A percentile compares a stretch with the other conserved stretches of the same genome.
Evolutionary conservation across 2,888 invertebrate genomes (phyloP).

Genomic region (Strigamia maritima): DNA sequence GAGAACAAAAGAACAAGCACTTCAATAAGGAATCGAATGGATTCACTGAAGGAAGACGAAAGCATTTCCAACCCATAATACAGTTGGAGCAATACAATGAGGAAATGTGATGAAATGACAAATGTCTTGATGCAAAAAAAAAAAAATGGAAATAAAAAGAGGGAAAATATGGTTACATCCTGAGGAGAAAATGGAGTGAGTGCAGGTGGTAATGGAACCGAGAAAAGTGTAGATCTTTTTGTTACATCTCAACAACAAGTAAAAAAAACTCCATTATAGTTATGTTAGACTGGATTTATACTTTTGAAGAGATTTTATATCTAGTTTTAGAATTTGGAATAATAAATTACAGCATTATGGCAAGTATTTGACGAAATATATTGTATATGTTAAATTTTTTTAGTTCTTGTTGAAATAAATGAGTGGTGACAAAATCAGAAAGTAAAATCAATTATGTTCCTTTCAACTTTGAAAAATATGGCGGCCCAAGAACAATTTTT

Average conservation of each 20-base stretch:
- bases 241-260: neutral
- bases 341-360: too few relatives aligned
- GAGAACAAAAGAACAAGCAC: conserved; percentile 29
- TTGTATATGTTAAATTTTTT: too few relatives aligned
- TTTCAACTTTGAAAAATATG: conserved; percentile 15
- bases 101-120: conserved; percentile 27
- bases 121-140: conserved; percentile 4
- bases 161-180: conserved; percentile 6
- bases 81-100: conserved; percentile 22
- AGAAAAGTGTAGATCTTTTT: neutral
- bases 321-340: neutral
- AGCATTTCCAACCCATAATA: conserved; percentile 27
- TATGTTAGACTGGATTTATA: too few relatives aligned
- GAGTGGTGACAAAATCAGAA: conserved; percentile 8
- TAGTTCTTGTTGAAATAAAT: conserved; percentile 25
- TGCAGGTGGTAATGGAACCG: conserved; percentile 16
- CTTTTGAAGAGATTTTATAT: too few relatives aligned
- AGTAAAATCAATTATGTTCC: conserved; percentile 6
- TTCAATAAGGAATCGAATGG: conserved; percentile 24
- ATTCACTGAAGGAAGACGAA: conserved; percentile 19
- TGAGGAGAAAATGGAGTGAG: conserved; percentile 17
- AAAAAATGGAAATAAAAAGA: neutral
- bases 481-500: neutral
- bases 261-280: neutral
- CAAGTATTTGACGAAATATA: too few relatives aligned